Base-by-base conservation (phyloP, 2,888 invertebrate genomes). In the Oligia strigilis region DNA sequence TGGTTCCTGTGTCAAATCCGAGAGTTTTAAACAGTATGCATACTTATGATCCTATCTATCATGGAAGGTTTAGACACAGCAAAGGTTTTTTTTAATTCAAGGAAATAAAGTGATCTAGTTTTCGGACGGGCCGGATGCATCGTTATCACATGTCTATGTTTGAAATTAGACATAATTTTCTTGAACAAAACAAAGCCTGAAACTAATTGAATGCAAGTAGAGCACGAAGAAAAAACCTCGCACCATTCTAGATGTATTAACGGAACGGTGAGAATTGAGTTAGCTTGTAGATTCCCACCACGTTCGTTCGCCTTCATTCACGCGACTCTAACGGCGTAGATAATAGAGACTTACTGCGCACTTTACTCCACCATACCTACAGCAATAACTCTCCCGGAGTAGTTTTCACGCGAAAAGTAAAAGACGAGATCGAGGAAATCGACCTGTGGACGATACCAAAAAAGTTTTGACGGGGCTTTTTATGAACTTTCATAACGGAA, bases 321-420 rank as follows among this genome's bases (percentile, higher is more conserved):
- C 95, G 95, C 95, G 95, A 96, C 95, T 96, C 95, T 96, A 96
- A 96, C 96, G 95, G 95, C 94, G 95, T 91, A 95, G 96, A 96
- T 96, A 96, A 96, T 96, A 95, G 95, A 96, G 96, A 96, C 96
- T 96, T 97, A 96, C 96, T 95, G 96, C 95, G 95, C 95, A 95
- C 96, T 97, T 96, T 95, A 96, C 95, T 95, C 90, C 92, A 87
- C 94, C 92, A 94, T 95, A 95, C 95, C 94, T 94, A 95, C 92
- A 93, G 95, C 94, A 94, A 96, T 96, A 96, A 96, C 92, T 95
- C 94, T 93, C 90, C 70, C 89, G 82, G 92, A 93, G 94, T 94
- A 96, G 95, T 95, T 95, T 93, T 91, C 93, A 93, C 92, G 90
- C 92, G 92, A 91, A 92, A 93, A 92, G 92, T 92, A 92, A 92